Evolutionary conservation across 2,113 vertebrate species (phyloP), one percentile per base, ranked within the genome.

Genomic region (Apodemus speciosus): DNA sequence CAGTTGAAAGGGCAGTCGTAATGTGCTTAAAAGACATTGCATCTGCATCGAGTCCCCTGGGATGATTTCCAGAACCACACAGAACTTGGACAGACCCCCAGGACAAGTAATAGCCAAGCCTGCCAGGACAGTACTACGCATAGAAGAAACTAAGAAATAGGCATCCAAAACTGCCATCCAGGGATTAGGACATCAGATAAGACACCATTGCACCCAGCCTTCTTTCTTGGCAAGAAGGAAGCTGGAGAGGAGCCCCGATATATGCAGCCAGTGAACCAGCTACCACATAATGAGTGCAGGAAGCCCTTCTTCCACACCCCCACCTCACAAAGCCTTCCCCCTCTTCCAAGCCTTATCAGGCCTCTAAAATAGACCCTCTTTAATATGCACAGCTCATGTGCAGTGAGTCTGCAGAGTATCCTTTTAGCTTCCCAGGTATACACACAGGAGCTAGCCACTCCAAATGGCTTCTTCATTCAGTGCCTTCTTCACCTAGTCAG

Each of bases 211-310:
- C 10, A 10, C 30, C 38, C n/a, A 6, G 35, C 58, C 87, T 64
- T 35, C 73, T 91, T 91, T 87, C 84, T 72, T 79, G 72, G 64
- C n/a, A 86, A 68, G 62, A 43, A 38, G 60, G 46, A 92, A 91
- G 62, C 75, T 91, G 35, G 35, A 72, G 84, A 80, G 71, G 62
- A 80, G 20, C 58, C 23, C 35, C 8, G 40, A 76, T 71, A 72
- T 84, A 72, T 90, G 38, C 23, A 46, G 7, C 77, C 27, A 71
- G 84, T 43, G 62, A 93, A 49, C 16, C 40, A 40, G 38, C 46
- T 66, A 23, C 3, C 2, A 79, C 13, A 16, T 86, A 35, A 27
- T 38, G 32, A 89, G 23, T 7, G 0, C 25, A 84, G 85, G 73
- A 73, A 87, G 35, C 56, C 32, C 13, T 0, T 11, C 35, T 40